Percentiles rank a stretch among this genome's conserved stretches.
These are phyloP conservation scores for Pungitius pungitius DNA, from an alignment of 2,113 vertebrate species.

Conservation along the genomic window DNA sequence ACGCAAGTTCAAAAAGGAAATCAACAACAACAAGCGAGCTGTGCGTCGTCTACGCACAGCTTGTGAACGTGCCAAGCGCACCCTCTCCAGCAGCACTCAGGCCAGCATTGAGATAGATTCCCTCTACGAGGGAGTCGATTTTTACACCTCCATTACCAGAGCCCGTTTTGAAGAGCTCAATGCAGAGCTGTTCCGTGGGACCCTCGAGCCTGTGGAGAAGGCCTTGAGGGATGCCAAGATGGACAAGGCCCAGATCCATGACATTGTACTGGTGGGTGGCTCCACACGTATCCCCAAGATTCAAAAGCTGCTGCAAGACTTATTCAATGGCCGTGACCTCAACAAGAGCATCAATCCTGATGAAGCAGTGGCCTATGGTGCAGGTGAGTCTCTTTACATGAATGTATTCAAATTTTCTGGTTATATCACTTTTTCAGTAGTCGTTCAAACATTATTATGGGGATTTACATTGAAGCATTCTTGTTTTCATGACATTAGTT, in stretches of 20 bases:
- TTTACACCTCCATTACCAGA: conserved; percentile 92
- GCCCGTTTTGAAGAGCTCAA: conserved; percentile 92
- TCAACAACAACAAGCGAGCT: conserved; percentile 88
- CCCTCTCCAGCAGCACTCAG: conserved; percentile 92
- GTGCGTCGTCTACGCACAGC: conserved; percentile 88
- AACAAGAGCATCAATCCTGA: conserved; percentile 95
- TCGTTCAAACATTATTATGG: neutral
- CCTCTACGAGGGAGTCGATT: conserved; percentile 88
- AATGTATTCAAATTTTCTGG: neutral
- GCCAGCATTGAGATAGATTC: conserved; percentile 94
- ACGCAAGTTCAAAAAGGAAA: conserved; percentile 91
- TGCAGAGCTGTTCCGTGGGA: conserved; percentile 90
- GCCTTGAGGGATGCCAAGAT: conserved; percentile 89
- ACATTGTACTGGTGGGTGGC: conserved; percentile 91
- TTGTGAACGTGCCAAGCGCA: conserved; percentile 91
- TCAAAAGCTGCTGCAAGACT: conserved; percentile 90
- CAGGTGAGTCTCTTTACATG: conserved; percentile 73
- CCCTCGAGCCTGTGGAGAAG: conserved; percentile 91
- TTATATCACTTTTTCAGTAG: neutral
- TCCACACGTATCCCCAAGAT: conserved; percentile 94
- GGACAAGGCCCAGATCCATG: conserved; percentile 91
- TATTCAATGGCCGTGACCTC: conserved; percentile 90
- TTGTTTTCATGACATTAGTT: neutral
- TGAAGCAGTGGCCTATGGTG: conserved; percentile 91
- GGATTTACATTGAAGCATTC: neutral